Percentiles rank a stretch among this genome's conserved stretches.
phyloP scores from a whole-genome alignment of 2,113 vertebrate species.

The Sterrhoptilus dennistouni region DNA sequence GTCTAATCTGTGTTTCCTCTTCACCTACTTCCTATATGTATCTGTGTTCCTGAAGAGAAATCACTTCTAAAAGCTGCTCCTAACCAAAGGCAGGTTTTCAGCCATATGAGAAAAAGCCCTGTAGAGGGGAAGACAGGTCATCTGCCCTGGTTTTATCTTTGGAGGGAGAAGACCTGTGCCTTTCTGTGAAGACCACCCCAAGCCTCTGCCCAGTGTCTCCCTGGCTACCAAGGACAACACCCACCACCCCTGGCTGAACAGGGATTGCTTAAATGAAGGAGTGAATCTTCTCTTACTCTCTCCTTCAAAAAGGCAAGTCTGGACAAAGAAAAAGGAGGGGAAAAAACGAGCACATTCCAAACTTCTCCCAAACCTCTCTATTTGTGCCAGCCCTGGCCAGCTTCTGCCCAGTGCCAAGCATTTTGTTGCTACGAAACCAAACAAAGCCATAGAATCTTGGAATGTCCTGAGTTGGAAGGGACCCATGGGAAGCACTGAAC shows the following conservation, averaged over 20 bases:
- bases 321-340: background rate
- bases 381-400: background rate
- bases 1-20: background rate
- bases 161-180: background rate
- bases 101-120: background rate
- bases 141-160: fast-evolving
- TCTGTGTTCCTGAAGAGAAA: background rate
- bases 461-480: background rate
- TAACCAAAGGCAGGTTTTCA: background rate
- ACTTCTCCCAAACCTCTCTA: background rate
- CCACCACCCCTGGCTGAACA: background rate
- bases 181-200: background rate
- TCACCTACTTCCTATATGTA: background rate
- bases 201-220: background rate
- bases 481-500: background rate
- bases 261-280: background rate
- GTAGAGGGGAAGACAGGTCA: background rate
- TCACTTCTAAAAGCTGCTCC: background rate
- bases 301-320: background rate
- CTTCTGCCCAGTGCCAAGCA: background rate
- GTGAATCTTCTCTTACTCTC: background rate
- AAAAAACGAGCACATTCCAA: fast-evolving
- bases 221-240: background rate
- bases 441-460: background rate
- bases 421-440: background rate